These are phyloP conservation scores for Cephus nigrinus DNA, from an alignment of 2,888 invertebrate species.

Conservation along the genomic window DNA sequence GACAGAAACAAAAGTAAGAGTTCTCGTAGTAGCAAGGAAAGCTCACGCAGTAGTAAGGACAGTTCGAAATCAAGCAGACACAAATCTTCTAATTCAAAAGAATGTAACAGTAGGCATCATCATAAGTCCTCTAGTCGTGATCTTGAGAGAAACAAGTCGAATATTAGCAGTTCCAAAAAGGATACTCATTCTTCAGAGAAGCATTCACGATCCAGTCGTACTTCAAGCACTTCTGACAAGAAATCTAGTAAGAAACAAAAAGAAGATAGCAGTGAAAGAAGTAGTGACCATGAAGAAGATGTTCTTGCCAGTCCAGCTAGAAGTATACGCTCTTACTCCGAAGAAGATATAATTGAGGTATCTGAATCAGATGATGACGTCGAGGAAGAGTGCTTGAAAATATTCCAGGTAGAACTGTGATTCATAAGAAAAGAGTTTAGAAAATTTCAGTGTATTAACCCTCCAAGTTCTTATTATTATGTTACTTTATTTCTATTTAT, in stretches of 20 bases:
- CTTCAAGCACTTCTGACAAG: conserved; percentile 27
- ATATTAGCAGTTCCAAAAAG: conserved; percentile 19
- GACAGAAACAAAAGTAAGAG: conserved; percentile 37
- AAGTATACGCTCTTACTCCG: conserved; percentile 34
- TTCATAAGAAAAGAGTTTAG: not conserved
- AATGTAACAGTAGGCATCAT: conserved; percentile 34
- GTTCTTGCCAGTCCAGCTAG: conserved; percentile 38
- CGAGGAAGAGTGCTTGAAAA: conserved; percentile 85
- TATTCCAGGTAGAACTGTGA: conserved; percentile 77
- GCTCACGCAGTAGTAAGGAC: conserved; percentile 24
- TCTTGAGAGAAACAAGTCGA: conserved; percentile 26
- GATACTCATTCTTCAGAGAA: conserved; percentile 48
- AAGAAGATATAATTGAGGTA: conserved; percentile 61
- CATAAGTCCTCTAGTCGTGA: conserved; percentile 31
- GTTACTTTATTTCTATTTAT: conserved; percentile 12
- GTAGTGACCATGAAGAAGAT: conserved; percentile 39
- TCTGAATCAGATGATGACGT: conserved; percentile 77
- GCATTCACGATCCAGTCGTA: conserved; percentile 51
- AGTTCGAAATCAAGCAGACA: conserved; percentile 35
- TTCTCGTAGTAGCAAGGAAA: conserved; percentile 27
- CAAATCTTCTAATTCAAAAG: conserved; percentile 36
- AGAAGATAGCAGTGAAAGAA: conserved; percentile 42
- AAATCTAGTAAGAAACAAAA: conserved; percentile 38
- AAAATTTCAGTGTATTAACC: not conserved
- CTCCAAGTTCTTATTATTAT: not conserved